Base-by-base conservation (phyloP, 2,888 invertebrate species). In the Brassicogethes aeneus region DNA sequence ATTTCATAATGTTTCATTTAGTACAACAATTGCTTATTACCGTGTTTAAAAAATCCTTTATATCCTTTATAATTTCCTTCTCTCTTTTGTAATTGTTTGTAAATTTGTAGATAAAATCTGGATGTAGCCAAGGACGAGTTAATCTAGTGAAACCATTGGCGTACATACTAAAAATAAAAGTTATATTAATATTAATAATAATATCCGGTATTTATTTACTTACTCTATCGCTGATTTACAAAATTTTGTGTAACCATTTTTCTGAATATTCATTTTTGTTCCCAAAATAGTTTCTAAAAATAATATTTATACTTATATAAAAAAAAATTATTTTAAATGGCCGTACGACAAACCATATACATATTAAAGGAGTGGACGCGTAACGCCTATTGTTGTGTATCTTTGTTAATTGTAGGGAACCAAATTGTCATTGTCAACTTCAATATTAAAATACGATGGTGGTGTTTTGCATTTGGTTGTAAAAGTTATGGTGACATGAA, bases 231-330 rank as follows among this genome's bases (percentile, higher is more conserved):
- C 34, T 2, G 43, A 44, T 40, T 48, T 29, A 29, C 44, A 48
- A 36, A 53, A 51, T 15, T 45, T 34, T 2, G 37, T 43, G 2
- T 45, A 17, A 8, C 45, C 45, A 13, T 16, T 36, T 13, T 42
- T 36, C 33, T 52, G 52, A 13, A 37, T 15, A 12, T 52, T 34
- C 13, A 47, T 37, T 23, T 50, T 39, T 8, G 37, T 40, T 7
- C 55, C 54, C 29, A 56, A 40, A 12, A 53, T 37, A 3, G 47
- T 40, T 44, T 56, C 55, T 56, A 33, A 15, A 53, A 51, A 40
- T 38, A 40, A 31, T n/a, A n/a, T n/a, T n/a, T n/a, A 36, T 13
- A n/a, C 10, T 12, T 37, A 8, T 16, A 2, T 7, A 34, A n/a
- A 39, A 15, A 16, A 36, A 34, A 16, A 8, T 32, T 14, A 32